Percentiles rank a stretch among this genome's conserved stretches.
These are phyloP conservation scores for Barypeithes pellucidus DNA, from an alignment of 2,888 invertebrate genomes.

Conservation along the genomic window DNA sequence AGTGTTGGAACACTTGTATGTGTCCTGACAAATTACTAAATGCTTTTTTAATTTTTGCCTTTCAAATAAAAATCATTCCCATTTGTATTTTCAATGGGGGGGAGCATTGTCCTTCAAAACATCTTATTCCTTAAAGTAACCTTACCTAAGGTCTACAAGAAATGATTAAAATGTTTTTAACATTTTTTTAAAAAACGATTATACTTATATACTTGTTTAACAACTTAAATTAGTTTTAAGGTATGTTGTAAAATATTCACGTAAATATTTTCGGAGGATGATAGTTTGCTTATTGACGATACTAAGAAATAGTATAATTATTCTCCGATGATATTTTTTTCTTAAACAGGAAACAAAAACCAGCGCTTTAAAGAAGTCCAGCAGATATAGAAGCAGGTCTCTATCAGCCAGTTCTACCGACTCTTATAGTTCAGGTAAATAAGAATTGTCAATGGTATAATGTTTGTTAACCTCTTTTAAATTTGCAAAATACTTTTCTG, in stretches of 20 bases:
- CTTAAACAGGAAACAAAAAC: conserved; percentile 72
- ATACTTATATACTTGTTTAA: conserved; percentile 8
- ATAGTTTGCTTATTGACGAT: neutral
- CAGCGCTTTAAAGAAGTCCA: conserved; percentile 89
- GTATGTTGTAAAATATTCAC: too few species aligned
- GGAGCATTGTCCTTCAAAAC: too few species aligned
- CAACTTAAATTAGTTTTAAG: neutral
- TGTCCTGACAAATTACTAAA: too few species aligned
- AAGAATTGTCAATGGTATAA: neutral
- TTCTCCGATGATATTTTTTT: neutral
- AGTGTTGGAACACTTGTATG: too few species aligned
- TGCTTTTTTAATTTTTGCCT: too few species aligned
- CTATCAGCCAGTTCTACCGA: conserved; percentile 95
- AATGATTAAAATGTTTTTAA: neutral
- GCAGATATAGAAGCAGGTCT: conserved; percentile 90
- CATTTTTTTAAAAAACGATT: neutral
- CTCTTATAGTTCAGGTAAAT: conserved; percentile 92
- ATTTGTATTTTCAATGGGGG: too few species aligned
- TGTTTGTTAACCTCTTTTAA: too few species aligned
- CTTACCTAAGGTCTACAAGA: neutral
- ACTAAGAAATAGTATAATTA: too few species aligned
- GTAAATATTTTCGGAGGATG: neutral
- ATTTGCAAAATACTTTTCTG: too few species aligned
- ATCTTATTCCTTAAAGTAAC: neutral
- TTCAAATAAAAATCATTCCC: too few species aligned